Evolutionary conservation across 1,140 invertebrate species (phyloP), one percentile per base, ranked within the genome.

Genomic region (Vanessa atalanta): DNA sequence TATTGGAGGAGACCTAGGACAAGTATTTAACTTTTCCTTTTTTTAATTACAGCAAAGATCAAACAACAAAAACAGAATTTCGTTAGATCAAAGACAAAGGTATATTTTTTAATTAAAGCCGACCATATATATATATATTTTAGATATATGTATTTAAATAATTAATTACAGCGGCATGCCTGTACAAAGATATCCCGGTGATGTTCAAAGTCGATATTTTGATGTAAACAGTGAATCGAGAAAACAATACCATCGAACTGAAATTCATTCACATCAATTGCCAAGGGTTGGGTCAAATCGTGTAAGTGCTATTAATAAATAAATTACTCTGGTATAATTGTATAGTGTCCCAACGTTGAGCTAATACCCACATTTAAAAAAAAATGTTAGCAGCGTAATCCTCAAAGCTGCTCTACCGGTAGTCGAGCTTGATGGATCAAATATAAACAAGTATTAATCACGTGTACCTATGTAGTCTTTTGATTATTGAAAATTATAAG

Each of bases 161-260:
- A 12, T 26, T 23, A 26, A 12, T 57, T 57, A 23, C 20, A 57
- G 55, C 26, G 20, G 13, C 23, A 1, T 26, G 1, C 16, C 20
- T 12, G 48, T 23, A 20, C 47, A 43, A 68, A 63, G 16, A 69
- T 31, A 53, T 16, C 31, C 47, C 13, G 47, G 13, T 47, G 65
- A 69, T 69, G 55, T 61, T n/a, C 55, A 57, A 20, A 69, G 23
- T 55, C 37, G 67, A 65, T 65, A 74, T 37, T 69, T 74, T 55
- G 37, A 12, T 23, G 47, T 50, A 16, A 43, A 69, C 15, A 63
- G 23, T 14, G 16, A 23, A 53, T 67, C n/a, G 5, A 6, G 5
- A 47, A 63, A 9, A 47, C 7, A 26, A 23, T 5, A 55, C 31
- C 53, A 65, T 37, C 48, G 13, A 61, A 63, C 55, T 11, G 65